phyloP scores from a whole-genome alignment of 1,140 invertebrate species.

The Trichonephila clavipes region DNA sequence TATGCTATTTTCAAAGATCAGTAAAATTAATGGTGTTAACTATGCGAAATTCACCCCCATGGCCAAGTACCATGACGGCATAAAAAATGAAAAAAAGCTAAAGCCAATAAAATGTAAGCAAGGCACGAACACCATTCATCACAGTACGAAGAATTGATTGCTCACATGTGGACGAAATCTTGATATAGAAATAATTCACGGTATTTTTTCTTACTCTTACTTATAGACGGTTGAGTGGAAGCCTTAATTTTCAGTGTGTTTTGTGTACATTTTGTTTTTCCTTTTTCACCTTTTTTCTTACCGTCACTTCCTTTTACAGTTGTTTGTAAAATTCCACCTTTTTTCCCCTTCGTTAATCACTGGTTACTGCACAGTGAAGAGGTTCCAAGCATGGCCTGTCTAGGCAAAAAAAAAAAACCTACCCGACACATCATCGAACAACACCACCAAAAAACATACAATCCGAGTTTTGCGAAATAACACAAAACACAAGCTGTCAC shows the following conservation, averaged over 20 bases:
- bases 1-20: too few relatives aligned
- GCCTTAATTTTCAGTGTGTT: neutral
- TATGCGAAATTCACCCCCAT: too few relatives aligned
- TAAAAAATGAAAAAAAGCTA: neutral
- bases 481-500: slow-evolving; percentile 20
- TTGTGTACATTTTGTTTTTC: neutral
- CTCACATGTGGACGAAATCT: neutral
- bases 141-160: neutral
- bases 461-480: neutral
- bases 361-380: neutral
- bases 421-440: slow-evolving; percentile 6
- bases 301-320: neutral
- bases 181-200: neutral
- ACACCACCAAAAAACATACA: neutral
- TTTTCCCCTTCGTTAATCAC: neutral
- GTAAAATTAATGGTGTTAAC: too few relatives aligned
- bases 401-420: neutral
- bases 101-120: neutral
- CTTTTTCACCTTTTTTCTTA: neutral
- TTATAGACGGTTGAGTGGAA: neutral
- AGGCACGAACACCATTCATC: too few relatives aligned
- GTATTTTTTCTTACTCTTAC: neutral
- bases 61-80: neutral
- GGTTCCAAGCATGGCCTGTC: neutral
- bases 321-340: neutral